phyloP scores from a whole-genome alignment of 1,140 invertebrate species.

The Varroa destructor region DNA sequence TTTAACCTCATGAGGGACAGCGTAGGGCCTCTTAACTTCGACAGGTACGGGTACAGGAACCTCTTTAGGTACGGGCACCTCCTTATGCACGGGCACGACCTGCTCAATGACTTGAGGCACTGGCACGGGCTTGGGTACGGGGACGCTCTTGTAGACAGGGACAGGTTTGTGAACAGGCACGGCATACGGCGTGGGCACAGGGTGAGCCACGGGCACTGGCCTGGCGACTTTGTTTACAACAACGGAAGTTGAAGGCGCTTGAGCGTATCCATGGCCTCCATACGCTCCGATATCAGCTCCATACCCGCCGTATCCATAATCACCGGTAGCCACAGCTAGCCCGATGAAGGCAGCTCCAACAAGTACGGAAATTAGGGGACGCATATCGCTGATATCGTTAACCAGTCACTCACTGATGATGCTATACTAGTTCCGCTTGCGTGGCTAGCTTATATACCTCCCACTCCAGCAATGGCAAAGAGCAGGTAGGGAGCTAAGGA shows the following conservation, averaged over 20 bases:
- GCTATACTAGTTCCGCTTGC: no score
- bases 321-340: constrained; percentile 1
- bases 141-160: constrained; percentile 25
- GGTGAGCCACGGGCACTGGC: constrained; percentile 19
- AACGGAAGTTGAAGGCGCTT: constrained; percentile 1
- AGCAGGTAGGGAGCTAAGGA: no score
- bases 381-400: constrained; percentile 13
- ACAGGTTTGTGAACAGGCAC: constrained; percentile 14
- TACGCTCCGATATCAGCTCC: background rate
- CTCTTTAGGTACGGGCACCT: constrained; percentile 19
- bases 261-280: constrained; percentile 8
- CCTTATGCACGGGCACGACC: constrained; percentile 18
- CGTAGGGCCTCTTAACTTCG: constrained; percentile 21
- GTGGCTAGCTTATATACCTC: no score
- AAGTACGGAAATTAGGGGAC: constrained; percentile 3
- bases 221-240: constrained; percentile 25
- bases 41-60: constrained; percentile 8
- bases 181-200: constrained; percentile 5
- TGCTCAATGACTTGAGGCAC: constrained; percentile 25
- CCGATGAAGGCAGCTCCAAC: constrained; percentile 20
- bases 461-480: no score
- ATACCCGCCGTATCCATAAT: constrained; percentile 11
- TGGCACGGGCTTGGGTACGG: constrained; percentile 20
- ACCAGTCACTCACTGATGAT: no score
- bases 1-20: constrained; percentile 9